Evolutionary conservation across 2,888 invertebrate species (phyloP).

Genomic region (Aphidoletes aphidimyza): DNA sequence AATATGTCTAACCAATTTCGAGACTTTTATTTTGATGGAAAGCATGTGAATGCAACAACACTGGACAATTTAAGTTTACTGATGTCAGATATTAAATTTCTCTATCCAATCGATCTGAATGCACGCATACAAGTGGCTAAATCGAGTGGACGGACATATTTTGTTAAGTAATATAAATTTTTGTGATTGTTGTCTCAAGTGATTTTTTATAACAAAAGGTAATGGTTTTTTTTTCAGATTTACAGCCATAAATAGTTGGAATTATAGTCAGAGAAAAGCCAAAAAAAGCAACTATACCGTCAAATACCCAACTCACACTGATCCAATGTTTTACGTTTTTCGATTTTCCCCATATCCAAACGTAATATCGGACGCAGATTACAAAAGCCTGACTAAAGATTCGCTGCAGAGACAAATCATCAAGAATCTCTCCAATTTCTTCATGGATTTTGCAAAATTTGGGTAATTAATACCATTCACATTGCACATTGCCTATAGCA

Average conservation of each 20-base stretch:
- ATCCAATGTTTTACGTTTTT: constrained; percentile 10
- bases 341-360: background rate
- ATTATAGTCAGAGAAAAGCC: background rate
- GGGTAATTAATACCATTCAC: background rate
- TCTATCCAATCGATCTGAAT: background rate
- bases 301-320: background rate
- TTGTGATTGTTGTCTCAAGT: background rate
- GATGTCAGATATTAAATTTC: background rate
- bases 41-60: background rate
- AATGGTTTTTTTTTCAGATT: background rate
- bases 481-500: background rate
- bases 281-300: background rate
- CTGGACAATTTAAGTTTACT: background rate
- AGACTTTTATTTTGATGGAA: background rate
- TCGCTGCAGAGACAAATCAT: background rate
- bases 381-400: background rate
- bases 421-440: background rate
- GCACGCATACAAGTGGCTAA: background rate
- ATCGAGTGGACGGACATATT: background rate
- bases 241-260: background rate
- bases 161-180: background rate
- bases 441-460: background rate
- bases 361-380: background rate
- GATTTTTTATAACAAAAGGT: background rate
- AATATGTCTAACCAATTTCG: background rate